These are phyloP conservation scores for Aulostomus chinensis DNA, from an alignment of 2,797 vertebrate species.

Conservation along the genomic window DNA sequence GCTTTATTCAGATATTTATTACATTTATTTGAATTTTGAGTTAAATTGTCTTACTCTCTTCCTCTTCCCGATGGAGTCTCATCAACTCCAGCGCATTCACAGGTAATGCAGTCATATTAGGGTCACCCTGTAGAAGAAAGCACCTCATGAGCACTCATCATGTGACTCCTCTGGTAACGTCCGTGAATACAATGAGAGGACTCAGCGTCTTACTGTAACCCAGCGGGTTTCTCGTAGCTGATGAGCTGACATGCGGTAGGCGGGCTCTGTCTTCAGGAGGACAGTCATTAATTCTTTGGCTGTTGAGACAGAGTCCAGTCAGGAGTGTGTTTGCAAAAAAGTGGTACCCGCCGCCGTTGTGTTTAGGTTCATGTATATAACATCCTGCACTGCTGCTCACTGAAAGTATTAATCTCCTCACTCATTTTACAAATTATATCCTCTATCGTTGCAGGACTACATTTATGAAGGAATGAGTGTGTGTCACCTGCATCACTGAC, in stretches of 20 bases:
- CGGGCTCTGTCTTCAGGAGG: conserved; percentile 83
- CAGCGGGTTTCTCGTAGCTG: conserved; percentile 83
- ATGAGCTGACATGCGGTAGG: conserved; percentile 83
- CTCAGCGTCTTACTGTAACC: conserved; percentile 77
- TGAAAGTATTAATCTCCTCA: too few relatives aligned
- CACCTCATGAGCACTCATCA: conserved; percentile 15
- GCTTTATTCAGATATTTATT: too few relatives aligned
- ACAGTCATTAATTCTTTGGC: conserved; percentile 80
- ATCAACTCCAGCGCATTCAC: conserved; percentile 88
- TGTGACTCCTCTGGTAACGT: conserved; percentile 25
- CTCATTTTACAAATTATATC: too few relatives aligned
- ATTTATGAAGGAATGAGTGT: conserved; percentile 3
- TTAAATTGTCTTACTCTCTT: conserved; percentile 40
- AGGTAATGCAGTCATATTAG: conserved; percentile 62
- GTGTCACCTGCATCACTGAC: conserved; percentile 79
- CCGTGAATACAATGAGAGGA: conserved; percentile 21
- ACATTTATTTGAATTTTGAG: not conserved
- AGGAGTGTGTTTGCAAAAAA: conserved; percentile 16
- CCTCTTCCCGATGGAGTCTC: conserved; percentile 68
- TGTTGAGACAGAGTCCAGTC: conserved; percentile 57
- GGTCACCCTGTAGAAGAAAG: conserved; percentile 81
- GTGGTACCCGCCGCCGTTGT: not conserved
- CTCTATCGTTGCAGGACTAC: not conserved
- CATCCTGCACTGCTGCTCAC: too few relatives aligned
- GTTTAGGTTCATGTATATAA: not conserved